phyloP scores from a whole-genome alignment of 2,888 invertebrate genomes.

The Hypselothyrea guttata region DNA sequence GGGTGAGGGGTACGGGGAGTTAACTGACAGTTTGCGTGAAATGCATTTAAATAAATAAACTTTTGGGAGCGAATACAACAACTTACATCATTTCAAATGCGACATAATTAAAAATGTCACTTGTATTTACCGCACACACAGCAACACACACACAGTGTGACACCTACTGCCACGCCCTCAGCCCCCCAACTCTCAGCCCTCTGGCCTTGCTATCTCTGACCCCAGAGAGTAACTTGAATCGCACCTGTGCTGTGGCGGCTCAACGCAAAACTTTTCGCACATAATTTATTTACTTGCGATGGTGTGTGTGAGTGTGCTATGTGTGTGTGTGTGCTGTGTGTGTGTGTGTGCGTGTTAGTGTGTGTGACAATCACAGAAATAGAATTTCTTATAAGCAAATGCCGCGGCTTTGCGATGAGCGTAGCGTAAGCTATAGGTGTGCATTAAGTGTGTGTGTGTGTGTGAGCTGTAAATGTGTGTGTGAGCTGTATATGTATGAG shows the following conservation, averaged over 20 bases:
- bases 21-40: constrained; percentile 29
- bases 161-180: not conserved
- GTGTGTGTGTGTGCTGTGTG: not conserved
- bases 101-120: constrained; percentile 67
- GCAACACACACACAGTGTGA: not conserved
- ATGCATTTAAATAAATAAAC: constrained; percentile 59
- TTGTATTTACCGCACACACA: constrained; percentile 24
- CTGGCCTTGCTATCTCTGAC: not conserved
- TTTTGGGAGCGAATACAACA: constrained; percentile 7
- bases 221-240: constrained; percentile 22
- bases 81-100: constrained; percentile 47
- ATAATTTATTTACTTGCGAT: constrained; percentile 51
- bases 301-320: not conserved
- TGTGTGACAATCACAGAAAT: constrained; percentile 60
- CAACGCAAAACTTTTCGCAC: constrained; percentile 50
- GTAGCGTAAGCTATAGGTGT: not conserved
- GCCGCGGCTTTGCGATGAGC: not conserved
- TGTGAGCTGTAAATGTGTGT: no score
- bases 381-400: constrained; percentile 58
- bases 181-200: not conserved
- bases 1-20: not conserved
- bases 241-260: constrained; percentile 48
- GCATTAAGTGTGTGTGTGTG: not conserved
- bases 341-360: constrained; percentile 10
- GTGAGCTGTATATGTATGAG: not conserved